phyloP scores from a whole-genome alignment of 2,888 invertebrate species.

The Ophion slaviceki region DNA sequence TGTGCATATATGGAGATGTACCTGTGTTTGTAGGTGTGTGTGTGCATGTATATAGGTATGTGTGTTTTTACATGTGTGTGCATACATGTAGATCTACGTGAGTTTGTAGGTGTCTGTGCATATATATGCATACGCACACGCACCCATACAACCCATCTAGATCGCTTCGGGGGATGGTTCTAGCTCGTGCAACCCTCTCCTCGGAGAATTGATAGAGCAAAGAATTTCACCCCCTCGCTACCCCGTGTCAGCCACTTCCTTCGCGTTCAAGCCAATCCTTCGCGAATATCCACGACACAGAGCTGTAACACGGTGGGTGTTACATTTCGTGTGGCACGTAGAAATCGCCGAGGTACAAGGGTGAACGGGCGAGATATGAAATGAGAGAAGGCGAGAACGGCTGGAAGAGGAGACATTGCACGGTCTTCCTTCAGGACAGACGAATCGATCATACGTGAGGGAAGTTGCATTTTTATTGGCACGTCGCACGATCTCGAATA shows the following conservation, averaged over 20 bases:
- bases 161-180: slow-evolving; percentile 61
- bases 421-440: slow-evolving; percentile 69
- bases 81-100: too few species aligned
- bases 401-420: slow-evolving; percentile 69
- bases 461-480: slow-evolving; percentile 81
- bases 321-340: slow-evolving; percentile 62
- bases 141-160: slow-evolving; percentile 37
- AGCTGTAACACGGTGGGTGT: slow-evolving; percentile 46
- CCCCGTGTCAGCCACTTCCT: slow-evolving; percentile 27
- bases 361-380: slow-evolving; percentile 50
- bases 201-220: slow-evolving; percentile 78
- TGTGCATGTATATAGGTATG: too few species aligned
- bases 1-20: too few species aligned
- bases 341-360: slow-evolving; percentile 66
- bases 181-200: slow-evolving; percentile 68
- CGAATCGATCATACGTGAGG: slow-evolving; percentile 82
- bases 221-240: slow-evolving; percentile 72
- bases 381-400: slow-evolving; percentile 46
- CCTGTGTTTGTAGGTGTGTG: too few species aligned
- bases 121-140: too few species aligned
- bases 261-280: slow-evolving; percentile 43
- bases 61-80: too few species aligned
- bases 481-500: slow-evolving; percentile 71
- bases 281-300: slow-evolving; percentile 42
- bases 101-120: too few species aligned